Percentiles rank a stretch among this genome's conserved stretches.
Evolutionary conservation across 2,888 invertebrate genomes (phyloP).

Genomic region (Gerris lacustris): DNA sequence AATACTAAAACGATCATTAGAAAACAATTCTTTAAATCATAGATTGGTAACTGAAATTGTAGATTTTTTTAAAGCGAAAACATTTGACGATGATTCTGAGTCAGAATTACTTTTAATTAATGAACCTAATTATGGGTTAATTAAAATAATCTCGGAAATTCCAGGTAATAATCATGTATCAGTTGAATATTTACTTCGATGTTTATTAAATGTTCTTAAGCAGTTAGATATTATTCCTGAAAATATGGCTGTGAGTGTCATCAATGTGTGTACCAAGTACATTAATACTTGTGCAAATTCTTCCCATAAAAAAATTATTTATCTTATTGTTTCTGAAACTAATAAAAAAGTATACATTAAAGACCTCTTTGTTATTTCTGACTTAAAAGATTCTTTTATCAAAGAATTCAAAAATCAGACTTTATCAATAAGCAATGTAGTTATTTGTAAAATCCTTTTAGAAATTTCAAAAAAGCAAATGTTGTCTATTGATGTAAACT

Average conservation of each 20-base stretch:
- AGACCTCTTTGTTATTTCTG: not conserved
- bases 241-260: not conserved
- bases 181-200: not conserved
- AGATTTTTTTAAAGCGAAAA: not conserved
- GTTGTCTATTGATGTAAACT: not conserved
- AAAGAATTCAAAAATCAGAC: not conserved
- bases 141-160: not conserved
- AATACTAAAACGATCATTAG: not conserved
- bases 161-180: not conserved
- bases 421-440: not conserved
- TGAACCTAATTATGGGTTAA: not conserved
- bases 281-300: not conserved
- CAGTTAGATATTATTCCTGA: not conserved
- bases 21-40: not conserved
- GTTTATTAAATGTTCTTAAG: not conserved
- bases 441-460: not conserved
- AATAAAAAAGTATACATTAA: slow-evolving; percentile 1
- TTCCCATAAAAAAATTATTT: not conserved
- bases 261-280: not conserved
- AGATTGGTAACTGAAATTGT: not conserved
- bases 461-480: not conserved
- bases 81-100: not conserved
- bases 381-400: not conserved
- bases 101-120: not conserved
- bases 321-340: not conserved